A percentile compares a stretch with the other conserved stretches of the same genome.
Conservation (phyloP, 2,113 vertebrate genomes). For the Xiphophorus hellerii region DNA sequence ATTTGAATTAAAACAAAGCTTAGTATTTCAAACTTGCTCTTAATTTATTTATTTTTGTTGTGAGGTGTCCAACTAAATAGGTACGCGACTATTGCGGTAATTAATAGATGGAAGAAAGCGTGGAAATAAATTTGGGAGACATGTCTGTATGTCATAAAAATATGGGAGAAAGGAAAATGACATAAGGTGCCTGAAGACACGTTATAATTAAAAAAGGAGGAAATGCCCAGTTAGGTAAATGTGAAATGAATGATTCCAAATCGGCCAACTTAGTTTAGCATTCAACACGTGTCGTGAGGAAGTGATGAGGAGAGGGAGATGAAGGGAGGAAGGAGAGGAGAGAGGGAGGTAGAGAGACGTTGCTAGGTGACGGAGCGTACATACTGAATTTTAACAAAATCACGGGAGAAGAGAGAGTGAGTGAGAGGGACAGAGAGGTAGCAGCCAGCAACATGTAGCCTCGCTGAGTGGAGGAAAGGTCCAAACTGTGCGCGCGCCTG, state of each 20-base stretch:
- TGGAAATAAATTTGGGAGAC: not conserved
- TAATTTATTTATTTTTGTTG: not conserved
- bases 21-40: not conserved
- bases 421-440: conserved; percentile 63
- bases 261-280: conserved; percentile 78
- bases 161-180: not conserved
- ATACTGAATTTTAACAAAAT: conserved; percentile 85
- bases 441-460: conserved; percentile 83
- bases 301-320: conserved; percentile 65
- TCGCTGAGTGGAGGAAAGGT: conserved; percentile 71
- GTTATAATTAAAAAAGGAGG: not conserved
- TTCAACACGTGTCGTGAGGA: conserved; percentile 83
- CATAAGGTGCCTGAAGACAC: not conserved
- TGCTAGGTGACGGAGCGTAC: conserved; percentile 84
- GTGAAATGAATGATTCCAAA: conserved; percentile 35
- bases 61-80: not conserved
- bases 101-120: not conserved
- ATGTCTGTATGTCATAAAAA: not conserved
- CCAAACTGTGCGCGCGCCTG: conserved; percentile 62
- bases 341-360: conserved; percentile 66
- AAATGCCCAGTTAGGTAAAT: not conserved
- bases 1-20: not conserved
- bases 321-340: conserved; percentile 22
- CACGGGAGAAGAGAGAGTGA: conserved; percentile 69
- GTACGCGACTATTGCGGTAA: not conserved